Evolutionary conservation across 2,113 vertebrate genomes (phyloP), one percentile per base, ranked within the genome.

Genomic region (Apodemus speciosus): DNA sequence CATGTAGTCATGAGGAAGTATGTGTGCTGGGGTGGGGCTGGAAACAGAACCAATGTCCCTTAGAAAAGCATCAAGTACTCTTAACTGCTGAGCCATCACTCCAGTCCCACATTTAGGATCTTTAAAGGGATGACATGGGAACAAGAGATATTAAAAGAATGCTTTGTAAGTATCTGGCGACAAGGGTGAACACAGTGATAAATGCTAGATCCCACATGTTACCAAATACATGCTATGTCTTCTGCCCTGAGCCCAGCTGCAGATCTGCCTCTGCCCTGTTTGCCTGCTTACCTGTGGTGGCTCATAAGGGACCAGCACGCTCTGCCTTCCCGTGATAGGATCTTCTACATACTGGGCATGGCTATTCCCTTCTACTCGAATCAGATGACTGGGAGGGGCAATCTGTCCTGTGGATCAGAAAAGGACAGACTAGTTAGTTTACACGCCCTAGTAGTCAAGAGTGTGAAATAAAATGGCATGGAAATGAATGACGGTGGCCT

Each of bases 271-370:
- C 4, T 38, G 2, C 9, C 23, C 62, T 18, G 10, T 21, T 76
- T 38, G 3, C 51, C 20, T 81, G 66, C 95, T 0, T 97, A 99
- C 99, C 99, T 99, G 99, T 1, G 99, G 99, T 0, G 99, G 99
- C 90, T 99, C 99, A 0, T 99, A 99, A 15, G 99, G 99, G 32
- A 99, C 99, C 95, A 99, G 97, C 11, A 99, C 99, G 32, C 99
- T 99, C 98, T 99, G 99, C 89, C 99, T 98, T 51, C 99, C 99
- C 0, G 99, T 99, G 98, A 99, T 99, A 95, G 99, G 98, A 95
- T 99, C 99, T 98, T 99, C 99, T 97, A 99, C 98, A 0, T 99
- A 99, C 90, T 99, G 99, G 91, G 99, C 99, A 79, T 99, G 99
- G 97, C 99, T 99, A 98, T 99, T 99, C 46, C 99, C 99, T 98